Conservation (phyloP, 2,113 vertebrate genomes). For the Strix aluco region DNA sequence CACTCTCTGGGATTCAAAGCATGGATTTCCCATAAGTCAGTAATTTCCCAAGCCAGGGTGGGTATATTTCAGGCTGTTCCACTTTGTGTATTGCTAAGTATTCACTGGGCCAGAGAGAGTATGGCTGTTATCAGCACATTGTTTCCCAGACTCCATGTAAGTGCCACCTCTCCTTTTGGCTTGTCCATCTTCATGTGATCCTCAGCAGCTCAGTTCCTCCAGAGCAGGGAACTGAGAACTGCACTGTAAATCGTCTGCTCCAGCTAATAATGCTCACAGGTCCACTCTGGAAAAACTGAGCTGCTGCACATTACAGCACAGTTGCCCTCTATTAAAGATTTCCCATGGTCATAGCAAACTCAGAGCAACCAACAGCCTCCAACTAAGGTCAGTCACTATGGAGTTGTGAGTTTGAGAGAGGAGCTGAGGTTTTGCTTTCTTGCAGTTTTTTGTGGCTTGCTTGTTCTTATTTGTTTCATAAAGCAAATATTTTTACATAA, state of each 20-base stretch:
- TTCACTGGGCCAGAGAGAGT: background rate
- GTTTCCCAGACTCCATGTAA: background rate
- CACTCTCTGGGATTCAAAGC: background rate
- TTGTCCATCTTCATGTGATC: background rate
- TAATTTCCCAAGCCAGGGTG: background rate
- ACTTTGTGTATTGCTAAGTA: background rate
- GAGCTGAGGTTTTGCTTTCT: background rate
- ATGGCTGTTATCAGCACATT: background rate
- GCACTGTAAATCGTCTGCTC: background rate
- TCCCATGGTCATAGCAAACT: background rate
- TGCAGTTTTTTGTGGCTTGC: background rate
- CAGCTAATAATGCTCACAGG: background rate
- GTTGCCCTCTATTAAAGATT: background rate
- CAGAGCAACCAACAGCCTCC: background rate
- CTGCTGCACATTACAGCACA: background rate
- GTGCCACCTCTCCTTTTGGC: background rate
- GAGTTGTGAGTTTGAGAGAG: background rate
- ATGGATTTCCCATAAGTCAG: background rate
- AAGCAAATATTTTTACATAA: slow-evolving; percentile 16
- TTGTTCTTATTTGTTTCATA: background rate
- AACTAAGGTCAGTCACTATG: background rate
- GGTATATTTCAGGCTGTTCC: background rate
- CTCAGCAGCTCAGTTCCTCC: background rate
- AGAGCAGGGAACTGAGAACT: background rate
- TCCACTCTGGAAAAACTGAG: background rate